Percentiles rank a stretch among this genome's conserved stretches.
phyloP scores from a whole-genome alignment of 2,113 vertebrate genomes.

The Corydoras maculifer region DNA sequence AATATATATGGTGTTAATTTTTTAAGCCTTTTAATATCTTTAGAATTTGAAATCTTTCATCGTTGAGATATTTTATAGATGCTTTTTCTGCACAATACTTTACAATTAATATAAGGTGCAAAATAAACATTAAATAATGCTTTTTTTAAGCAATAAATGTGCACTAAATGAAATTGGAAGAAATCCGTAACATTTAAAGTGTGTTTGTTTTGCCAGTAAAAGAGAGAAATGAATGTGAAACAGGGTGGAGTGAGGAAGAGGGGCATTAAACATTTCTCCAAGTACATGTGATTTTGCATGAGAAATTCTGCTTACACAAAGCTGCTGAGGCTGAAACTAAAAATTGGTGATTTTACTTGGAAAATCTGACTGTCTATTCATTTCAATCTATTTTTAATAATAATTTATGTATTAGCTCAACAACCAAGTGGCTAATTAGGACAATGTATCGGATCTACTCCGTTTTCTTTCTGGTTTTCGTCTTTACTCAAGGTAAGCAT shows the following conservation, averaged over 20 bases:
- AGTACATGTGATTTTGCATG: not conserved
- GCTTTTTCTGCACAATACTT: no score
- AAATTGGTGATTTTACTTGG: not conserved
- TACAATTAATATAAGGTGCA: not conserved
- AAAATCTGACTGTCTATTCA: not conserved
- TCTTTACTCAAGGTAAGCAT: not conserved
- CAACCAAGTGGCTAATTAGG: not conserved
- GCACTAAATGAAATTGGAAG: no score
- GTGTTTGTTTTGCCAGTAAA: not conserved
- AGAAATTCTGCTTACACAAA: not conserved
- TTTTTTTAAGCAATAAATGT: no score
- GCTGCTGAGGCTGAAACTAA: not conserved
- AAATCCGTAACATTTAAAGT: no score
- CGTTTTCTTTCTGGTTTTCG: not conserved
- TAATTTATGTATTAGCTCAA: not conserved
- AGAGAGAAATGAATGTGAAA: not conserved
- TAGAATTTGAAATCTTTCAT: no score
- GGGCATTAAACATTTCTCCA: not conserved
- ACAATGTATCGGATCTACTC: not conserved
- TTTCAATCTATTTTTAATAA: not conserved
- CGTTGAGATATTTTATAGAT: no score
- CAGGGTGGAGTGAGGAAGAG: constrained; percentile 16
- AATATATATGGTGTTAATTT: not conserved
- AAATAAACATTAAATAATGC: no score
- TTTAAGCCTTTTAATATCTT: not conserved